These are phyloP conservation scores for Agrotis clavis DNA, from an alignment of 2,888 invertebrate species.

Conservation along the genomic window DNA sequence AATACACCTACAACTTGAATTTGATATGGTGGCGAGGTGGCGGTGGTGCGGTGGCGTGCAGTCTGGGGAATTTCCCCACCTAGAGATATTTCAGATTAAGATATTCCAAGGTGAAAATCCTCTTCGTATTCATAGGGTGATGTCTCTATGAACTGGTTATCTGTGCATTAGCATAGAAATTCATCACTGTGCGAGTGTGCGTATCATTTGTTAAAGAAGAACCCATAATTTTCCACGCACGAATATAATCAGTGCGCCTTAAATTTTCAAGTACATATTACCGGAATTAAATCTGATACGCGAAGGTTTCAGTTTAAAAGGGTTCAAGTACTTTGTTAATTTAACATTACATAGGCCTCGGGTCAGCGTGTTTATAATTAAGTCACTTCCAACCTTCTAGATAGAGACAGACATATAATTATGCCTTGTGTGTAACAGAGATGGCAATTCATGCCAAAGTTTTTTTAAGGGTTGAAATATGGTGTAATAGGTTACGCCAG, in stretches of 20 bases:
- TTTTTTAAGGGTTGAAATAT: conserved; percentile 45
- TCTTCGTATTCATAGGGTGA: background rate
- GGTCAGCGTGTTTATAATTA: conserved; percentile 67
- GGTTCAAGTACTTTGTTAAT: conserved; percentile 66
- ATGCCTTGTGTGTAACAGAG: conserved; percentile 10
- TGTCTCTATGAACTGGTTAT: background rate
- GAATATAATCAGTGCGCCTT: conserved; percentile 39
- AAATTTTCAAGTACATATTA: conserved; percentile 50
- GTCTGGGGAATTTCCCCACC: conserved; percentile 17
- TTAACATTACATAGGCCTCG: conserved; percentile 61
- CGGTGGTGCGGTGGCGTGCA: conserved; percentile 11
- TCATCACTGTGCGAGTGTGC: no score
- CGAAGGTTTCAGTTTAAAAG: conserved; percentile 55
- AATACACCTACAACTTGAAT: conserved; percentile 57
- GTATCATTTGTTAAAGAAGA: background rate
- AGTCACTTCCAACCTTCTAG: conserved; percentile 54
- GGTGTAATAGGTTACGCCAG: conserved; percentile 34
- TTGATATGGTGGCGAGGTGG: conserved; percentile 34
- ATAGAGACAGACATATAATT: conserved; percentile 36
- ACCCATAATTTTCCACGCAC: background rate
- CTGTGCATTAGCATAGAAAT: background rate
- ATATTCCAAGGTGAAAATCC: background rate
- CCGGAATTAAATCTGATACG: conserved; percentile 47
- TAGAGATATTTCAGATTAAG: background rate
- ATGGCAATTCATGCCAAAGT: conserved; percentile 14